Evolutionary conservation across 1,140 invertebrate genomes (phyloP).

Genomic region (Drosophila santomea): DNA sequence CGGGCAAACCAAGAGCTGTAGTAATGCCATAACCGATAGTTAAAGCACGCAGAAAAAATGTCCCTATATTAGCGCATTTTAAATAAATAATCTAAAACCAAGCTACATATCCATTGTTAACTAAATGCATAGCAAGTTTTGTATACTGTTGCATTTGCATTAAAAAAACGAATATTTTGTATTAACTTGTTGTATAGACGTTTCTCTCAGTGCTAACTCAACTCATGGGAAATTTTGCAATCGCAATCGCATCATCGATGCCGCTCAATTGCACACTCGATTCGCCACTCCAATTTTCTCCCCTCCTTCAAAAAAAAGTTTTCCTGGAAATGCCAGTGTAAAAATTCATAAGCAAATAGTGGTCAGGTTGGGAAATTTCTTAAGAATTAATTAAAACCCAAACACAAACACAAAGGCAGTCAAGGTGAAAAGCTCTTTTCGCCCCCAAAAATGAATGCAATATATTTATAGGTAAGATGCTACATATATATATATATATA

Average conservation of each 20-base stretch:
- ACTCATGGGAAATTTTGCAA: slow-evolving; percentile 36
- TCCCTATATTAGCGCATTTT: too few relatives aligned
- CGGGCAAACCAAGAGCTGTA: slow-evolving; percentile 13
- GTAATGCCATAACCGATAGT: slow-evolving; percentile 15
- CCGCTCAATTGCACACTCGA: slow-evolving; percentile 53
- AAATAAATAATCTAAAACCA: too few relatives aligned
- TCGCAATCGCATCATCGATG: slow-evolving; percentile 43
- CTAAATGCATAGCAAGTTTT: too few relatives aligned
- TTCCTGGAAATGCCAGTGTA: slow-evolving; percentile 40
- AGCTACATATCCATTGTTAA: too few relatives aligned
- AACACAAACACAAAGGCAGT: slow-evolving; percentile 63
- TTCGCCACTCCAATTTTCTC: slow-evolving; percentile 13
- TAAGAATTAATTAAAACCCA: slow-evolving; percentile 72
- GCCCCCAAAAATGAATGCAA: slow-evolving; percentile 17
- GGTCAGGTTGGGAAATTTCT: slow-evolving; percentile 55
- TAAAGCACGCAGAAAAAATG: not conserved
- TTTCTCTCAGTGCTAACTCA: slow-evolving; percentile 6
- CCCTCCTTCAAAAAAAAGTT: slow-evolving; percentile 29
- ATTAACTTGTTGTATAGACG: not conserved
- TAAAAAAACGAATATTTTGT: not conserved
- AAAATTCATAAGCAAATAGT: slow-evolving; percentile 51
- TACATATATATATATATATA: not conserved
- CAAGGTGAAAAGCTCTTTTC: slow-evolving; percentile 18
- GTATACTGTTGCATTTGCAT: too few relatives aligned
- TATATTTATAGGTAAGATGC: slow-evolving; percentile 2